These are phyloP conservation scores for Caenorhabditis sp. DNA, from an alignment of 2,888 invertebrate species.

Conservation along the genomic window DNA sequence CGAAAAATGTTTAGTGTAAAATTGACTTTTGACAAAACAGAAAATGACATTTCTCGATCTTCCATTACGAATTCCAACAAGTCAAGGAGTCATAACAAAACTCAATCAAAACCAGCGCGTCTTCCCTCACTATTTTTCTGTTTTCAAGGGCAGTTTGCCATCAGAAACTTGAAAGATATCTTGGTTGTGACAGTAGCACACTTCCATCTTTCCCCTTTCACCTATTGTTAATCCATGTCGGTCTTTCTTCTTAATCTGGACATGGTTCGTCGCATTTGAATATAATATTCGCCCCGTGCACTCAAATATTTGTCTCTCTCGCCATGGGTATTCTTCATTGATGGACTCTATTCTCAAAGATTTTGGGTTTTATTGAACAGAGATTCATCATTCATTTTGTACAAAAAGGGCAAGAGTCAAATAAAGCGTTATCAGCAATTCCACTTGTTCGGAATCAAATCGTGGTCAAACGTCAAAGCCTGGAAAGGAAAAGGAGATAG, in stretches of 20 bases:
- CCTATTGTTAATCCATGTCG: slow-evolving; percentile 56
- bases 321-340: slow-evolving; percentile 20
- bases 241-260: slow-evolving; percentile 59
- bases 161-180: neutral
- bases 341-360: slow-evolving; percentile 21
- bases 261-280: slow-evolving; percentile 63
- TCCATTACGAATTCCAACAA: too few species aligned
- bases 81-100: slow-evolving; percentile 1
- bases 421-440: slow-evolving; percentile 34
- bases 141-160: neutral
- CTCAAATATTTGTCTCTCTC: slow-evolving; percentile 50
- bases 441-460: slow-evolving; percentile 40
- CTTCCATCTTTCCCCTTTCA: slow-evolving; percentile 18
- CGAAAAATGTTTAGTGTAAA: slow-evolving; percentile 17
- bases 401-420: slow-evolving; percentile 43
- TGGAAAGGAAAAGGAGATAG: slow-evolving; percentile 19
- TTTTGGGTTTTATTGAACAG: slow-evolving; percentile 16
- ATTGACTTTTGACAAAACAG: neutral
- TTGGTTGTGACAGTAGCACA: slow-evolving; percentile 57
- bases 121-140: too few species aligned
- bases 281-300: slow-evolving; percentile 53
- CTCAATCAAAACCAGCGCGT: neutral
- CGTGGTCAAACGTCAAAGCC: slow-evolving; percentile 48
- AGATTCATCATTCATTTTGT: slow-evolving; percentile 34
- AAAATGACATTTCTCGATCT: too few species aligned